phyloP scores from a whole-genome alignment of 2,113 vertebrate species.

The Microcebus jonahi region DNA sequence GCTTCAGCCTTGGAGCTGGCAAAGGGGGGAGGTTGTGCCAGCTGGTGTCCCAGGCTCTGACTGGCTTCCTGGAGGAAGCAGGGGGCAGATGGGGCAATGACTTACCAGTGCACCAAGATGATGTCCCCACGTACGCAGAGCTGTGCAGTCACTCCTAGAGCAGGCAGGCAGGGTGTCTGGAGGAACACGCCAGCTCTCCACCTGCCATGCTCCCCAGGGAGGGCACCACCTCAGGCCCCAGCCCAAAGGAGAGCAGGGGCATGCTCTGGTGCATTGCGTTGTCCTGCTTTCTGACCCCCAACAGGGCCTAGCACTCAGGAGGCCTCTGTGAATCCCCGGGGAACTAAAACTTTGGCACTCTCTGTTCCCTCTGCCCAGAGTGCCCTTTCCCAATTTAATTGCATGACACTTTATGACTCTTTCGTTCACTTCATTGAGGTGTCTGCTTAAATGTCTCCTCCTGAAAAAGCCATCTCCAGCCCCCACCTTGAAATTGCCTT shows the following conservation, averaged over 20 bases:
- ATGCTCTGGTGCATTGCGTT: not conserved
- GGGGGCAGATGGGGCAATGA: not conserved
- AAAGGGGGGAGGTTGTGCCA: not conserved
- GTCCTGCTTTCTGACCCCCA: not conserved
- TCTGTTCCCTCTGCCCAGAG: not conserved
- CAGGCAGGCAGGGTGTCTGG: constrained; percentile 86
- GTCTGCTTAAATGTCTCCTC: not conserved
- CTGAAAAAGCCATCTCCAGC: not conserved
- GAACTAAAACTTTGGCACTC: not conserved
- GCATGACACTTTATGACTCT: not conserved
- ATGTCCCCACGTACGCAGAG: constrained; percentile 86
- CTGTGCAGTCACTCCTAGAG: constrained; percentile 85
- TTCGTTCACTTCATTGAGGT: too few species aligned
- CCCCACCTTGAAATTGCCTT: not conserved
- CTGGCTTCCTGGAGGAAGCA: not conserved
- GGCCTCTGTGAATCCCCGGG: not conserved
- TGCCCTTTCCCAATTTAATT: not conserved
- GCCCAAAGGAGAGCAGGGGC: not conserved
- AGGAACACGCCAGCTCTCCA: not conserved
- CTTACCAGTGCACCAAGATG: constrained; percentile 85
- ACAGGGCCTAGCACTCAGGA: not conserved
- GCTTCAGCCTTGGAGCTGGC: not conserved
- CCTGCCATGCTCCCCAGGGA: not conserved
- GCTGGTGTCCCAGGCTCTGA: not conserved
- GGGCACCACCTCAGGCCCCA: not conserved